Percentiles rank a stretch among this genome's conserved stretches.
Conservation (phyloP, 2,888 invertebrate species). For the Notodromas monacha region DNA sequence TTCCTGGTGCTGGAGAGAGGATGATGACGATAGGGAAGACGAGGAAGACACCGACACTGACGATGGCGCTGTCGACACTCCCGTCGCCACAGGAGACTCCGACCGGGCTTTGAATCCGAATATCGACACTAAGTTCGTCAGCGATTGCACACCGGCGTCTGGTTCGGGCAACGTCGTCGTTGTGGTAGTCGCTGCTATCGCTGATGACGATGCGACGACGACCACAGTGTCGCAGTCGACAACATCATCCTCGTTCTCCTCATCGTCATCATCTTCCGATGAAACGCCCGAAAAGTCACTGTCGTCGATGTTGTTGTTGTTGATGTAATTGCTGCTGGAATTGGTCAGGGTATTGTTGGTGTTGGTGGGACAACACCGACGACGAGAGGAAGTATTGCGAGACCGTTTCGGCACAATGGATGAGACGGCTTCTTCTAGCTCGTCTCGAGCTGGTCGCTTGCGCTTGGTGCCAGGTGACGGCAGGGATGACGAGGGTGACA, state of each 20-base stretch:
- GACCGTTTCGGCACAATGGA: slow-evolving; percentile 20
- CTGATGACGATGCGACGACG: slow-evolving; percentile 2
- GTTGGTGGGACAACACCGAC: no score
- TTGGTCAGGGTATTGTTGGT: no score
- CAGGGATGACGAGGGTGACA: no score
- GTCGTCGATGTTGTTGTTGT: no score
- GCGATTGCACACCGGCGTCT: slow-evolving; percentile 25
- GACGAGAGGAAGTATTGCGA: no score
- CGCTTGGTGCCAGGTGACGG: no score
- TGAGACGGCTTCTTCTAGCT: slow-evolving; percentile 22
- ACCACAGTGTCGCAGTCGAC: slow-evolving; percentile 1
- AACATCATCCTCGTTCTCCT: slow-evolving; percentile 2
- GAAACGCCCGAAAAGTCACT: no score
- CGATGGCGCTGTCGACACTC: no score
- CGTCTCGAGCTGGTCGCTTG: no score
- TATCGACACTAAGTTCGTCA: slow-evolving; percentile 24
- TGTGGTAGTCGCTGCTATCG: slow-evolving; percentile 11
- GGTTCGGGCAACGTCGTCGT: slow-evolving; percentile 12
- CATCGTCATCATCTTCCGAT: not conserved
- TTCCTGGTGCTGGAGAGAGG: slow-evolving; percentile 9
- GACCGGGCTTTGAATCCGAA: slow-evolving; percentile 20
- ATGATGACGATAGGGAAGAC: no score
- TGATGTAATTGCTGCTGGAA: no score
- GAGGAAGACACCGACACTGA: slow-evolving; percentile 11
- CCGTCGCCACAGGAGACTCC: slow-evolving; percentile 8